phyloP scores from a whole-genome alignment of 1,140 invertebrate species.

The Scaptomyza pallida region DNA sequence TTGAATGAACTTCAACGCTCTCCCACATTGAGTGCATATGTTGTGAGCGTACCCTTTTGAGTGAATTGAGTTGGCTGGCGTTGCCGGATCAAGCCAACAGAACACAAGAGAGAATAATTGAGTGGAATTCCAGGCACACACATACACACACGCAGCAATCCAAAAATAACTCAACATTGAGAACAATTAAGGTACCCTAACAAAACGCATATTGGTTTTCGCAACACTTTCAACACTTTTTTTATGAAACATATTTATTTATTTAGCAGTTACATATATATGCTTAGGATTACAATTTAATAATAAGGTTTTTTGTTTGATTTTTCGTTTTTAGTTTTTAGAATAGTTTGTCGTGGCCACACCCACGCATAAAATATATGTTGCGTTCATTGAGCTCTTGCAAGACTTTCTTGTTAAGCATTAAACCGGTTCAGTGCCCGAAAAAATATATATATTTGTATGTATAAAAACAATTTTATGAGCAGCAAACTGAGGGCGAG shows the following conservation, averaged over 20 bases:
- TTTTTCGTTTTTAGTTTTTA: constrained; percentile 35
- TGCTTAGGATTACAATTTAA: constrained; percentile 53
- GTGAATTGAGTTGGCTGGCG: not conserved
- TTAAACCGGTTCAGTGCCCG: constrained; percentile 41
- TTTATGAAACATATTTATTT: constrained; percentile 64
- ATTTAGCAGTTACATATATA: constrained; percentile 55
- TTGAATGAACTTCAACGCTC: constrained; percentile 43
- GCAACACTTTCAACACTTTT: constrained; percentile 5
- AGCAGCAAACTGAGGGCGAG: constrained; percentile 14
- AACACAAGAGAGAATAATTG: constrained; percentile 9
- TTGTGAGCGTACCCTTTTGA: constrained; percentile 6
- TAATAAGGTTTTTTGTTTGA: constrained; percentile 19
- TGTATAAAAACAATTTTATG: constrained; percentile 26
- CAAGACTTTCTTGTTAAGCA: constrained; percentile 12
- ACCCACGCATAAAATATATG: constrained; percentile 40
- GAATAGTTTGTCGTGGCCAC: constrained; percentile 46
- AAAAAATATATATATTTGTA: constrained; percentile 30
- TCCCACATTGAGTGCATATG: constrained; percentile 9
- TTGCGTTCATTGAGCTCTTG: constrained; percentile 35
- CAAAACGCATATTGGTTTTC: constrained; percentile 5
- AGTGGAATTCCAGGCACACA: constrained; percentile 7
- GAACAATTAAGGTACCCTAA: constrained; percentile 25
- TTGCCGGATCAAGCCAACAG: constrained; percentile 19
- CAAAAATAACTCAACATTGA: constrained; percentile 56
- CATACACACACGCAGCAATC: constrained; percentile 20